phyloP scores from a whole-genome alignment of 2,888 invertebrate genomes.

The Eledone cirrhosa region DNA sequence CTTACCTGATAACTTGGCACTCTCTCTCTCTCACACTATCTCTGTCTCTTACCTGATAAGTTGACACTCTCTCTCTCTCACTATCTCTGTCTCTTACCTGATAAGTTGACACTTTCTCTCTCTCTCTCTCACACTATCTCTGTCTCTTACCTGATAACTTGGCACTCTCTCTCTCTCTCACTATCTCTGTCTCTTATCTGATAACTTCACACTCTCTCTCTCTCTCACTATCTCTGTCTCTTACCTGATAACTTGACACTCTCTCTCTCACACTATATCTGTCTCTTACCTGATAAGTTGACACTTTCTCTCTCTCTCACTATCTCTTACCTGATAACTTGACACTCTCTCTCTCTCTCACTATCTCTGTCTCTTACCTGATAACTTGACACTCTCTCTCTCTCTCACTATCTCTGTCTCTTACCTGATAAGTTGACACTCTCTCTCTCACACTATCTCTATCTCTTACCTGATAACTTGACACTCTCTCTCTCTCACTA shows the following conservation, averaged over 20 bases:
- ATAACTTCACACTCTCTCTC: constrained; percentile 48
- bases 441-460: background rate
- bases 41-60: constrained; percentile 53
- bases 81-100: constrained; percentile 52
- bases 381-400: constrained; percentile 48
- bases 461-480: constrained; percentile 50
- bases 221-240: too few species aligned
- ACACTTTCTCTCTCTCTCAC: constrained; percentile 45
- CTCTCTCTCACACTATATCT: background rate
- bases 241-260: constrained; percentile 58
- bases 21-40: constrained; percentile 28
- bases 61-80: constrained; percentile 42
- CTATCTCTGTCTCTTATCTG: constrained; percentile 52
- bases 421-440: constrained; percentile 58
- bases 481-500: constrained; percentile 43
- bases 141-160: constrained; percentile 50
- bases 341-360: constrained; percentile 42
- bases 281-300: constrained; percentile 50
- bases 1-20: constrained; percentile 57
- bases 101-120: constrained; percentile 55
- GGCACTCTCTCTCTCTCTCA: constrained; percentile 42
- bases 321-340: constrained; percentile 50
- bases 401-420: too few species aligned
- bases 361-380: constrained; percentile 52
- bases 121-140: too few species aligned